Conservation (phyloP, 2,797 vertebrate genomes). For the Muscicapa striata region DNA sequence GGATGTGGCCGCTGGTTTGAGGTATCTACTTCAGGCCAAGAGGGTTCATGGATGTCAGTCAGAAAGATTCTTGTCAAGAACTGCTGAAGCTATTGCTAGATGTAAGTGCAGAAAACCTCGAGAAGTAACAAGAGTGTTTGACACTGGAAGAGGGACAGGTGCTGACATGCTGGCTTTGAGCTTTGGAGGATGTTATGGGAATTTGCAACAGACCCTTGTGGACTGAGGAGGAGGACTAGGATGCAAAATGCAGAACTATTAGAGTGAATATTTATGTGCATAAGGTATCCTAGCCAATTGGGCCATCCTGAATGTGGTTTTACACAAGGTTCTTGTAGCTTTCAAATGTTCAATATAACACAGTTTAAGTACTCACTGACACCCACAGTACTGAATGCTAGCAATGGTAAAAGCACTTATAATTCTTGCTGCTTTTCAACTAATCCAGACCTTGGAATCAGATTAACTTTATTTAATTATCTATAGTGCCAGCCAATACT, state of each 20-base stretch:
- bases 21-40: neutral
- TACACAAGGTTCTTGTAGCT: neutral
- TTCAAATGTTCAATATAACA: neutral
- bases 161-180: neutral
- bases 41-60: neutral
- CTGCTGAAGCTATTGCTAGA: neutral
- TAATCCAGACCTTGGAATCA: neutral
- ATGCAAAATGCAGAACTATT: neutral
- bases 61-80: neutral
- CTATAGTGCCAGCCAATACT: neutral
- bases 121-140: neutral
- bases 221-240: neutral
- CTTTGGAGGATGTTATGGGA: neutral
- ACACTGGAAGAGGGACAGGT: neutral
- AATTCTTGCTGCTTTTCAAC: neutral
- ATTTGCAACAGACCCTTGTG: neutral
- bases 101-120: neutral
- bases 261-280: neutral
- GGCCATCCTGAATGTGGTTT: neutral
- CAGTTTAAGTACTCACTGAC: neutral
- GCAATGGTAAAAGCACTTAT: neutral
- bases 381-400: neutral
- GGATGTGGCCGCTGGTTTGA: neutral
- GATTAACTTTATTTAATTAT: neutral
- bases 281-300: neutral